Evolutionary conservation across 2,888 invertebrate species (phyloP).

Genomic region (Parochlus steinenii): DNA sequence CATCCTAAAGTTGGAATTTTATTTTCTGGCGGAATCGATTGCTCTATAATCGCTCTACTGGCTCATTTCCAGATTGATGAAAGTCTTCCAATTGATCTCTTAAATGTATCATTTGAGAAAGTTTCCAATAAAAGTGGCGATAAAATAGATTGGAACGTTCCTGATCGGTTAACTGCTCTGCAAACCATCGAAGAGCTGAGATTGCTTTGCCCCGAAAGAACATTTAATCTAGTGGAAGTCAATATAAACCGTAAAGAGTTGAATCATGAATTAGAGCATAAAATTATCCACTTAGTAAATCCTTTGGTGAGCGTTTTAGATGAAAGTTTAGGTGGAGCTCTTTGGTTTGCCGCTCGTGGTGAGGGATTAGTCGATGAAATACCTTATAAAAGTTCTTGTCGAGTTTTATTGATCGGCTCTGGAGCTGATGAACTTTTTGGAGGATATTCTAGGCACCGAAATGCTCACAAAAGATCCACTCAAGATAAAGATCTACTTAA

Average conservation of each 20-base stretch:
- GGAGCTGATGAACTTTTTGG: slow-evolving; percentile 97
- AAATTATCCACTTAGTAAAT: slow-evolving; percentile 61
- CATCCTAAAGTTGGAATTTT: slow-evolving; percentile 62
- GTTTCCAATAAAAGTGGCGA: slow-evolving; percentile 13
- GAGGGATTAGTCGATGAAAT: slow-evolving; percentile 27
- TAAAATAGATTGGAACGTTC: slow-evolving; percentile 43
- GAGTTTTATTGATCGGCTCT: slow-evolving; percentile 15
- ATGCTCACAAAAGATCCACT: slow-evolving; percentile 40
- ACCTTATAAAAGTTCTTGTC: slow-evolving; percentile 17
- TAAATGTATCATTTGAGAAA: slow-evolving; percentile 85
- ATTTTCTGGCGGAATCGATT: slow-evolving; percentile 95
- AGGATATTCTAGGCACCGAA: slow-evolving; percentile 81
- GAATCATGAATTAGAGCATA: slow-evolving; percentile 33
- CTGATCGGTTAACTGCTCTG: slow-evolving; percentile 68
- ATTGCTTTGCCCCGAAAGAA: slow-evolving; percentile 48
- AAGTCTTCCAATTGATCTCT: slow-evolving; percentile 64
- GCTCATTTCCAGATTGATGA: slow-evolving; percentile 49
- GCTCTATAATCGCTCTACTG: slow-evolving; percentile 71
- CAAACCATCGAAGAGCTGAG: slow-evolving; percentile 52
- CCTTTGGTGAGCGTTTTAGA: slow-evolving; percentile 81
- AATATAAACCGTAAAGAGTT: slow-evolving; percentile 55
- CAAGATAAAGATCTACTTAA: slow-evolving; percentile 39
- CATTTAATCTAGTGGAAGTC: slow-evolving; percentile 72
- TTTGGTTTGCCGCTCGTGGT: slow-evolving; percentile 89
- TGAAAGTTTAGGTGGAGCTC: slow-evolving; percentile 89